A percentile compares a stretch with the other conserved stretches of the same genome.
These are phyloP conservation scores for Papilio gigon DNA, from an alignment of 2,888 invertebrate species.

Conservation along the genomic window DNA sequence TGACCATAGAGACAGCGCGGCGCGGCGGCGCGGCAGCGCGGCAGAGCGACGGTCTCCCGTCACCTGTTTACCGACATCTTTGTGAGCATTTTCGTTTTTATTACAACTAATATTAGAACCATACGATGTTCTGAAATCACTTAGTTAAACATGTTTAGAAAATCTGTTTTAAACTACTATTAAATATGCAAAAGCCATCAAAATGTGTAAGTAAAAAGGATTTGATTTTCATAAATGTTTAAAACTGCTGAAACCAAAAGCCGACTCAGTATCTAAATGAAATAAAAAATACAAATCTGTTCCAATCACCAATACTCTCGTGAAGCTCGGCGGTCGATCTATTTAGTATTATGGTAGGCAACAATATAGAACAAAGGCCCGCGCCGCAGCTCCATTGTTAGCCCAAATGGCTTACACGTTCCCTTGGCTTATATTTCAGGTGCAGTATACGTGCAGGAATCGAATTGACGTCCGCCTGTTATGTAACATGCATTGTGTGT, in stretches of 20 bases:
- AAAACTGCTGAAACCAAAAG: too few species aligned
- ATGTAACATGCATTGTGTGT: conserved; percentile 48
- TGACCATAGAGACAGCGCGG: conserved; percentile 17
- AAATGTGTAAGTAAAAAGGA: too few species aligned
- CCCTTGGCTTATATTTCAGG: conserved; percentile 40
- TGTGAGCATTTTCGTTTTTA: neutral
- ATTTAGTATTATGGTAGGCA: conserved; percentile 33
- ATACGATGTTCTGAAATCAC: neutral
- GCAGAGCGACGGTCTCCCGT: too few species aligned
- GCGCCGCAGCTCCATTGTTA: conserved; percentile 36
- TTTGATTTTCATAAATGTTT: too few species aligned
- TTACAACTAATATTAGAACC: neutral
- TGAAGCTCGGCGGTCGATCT: neutral
- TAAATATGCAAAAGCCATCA: too few species aligned
- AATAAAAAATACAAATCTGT: too few species aligned
- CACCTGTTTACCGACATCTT: neutral
- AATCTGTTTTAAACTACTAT: neutral
- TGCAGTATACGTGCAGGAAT: conserved; percentile 35
- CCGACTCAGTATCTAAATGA: too few species aligned
- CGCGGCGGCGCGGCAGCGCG: neutral
- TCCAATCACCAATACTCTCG: neutral
- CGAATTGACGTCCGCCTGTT: conserved; percentile 45
- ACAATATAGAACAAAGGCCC: conserved; percentile 36
- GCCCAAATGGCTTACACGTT: conserved; percentile 38
- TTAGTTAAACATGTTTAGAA: too few species aligned